Evolutionary conservation across 2,113 vertebrate species (phyloP).

Genomic region (Cepphus grylle): DNA sequence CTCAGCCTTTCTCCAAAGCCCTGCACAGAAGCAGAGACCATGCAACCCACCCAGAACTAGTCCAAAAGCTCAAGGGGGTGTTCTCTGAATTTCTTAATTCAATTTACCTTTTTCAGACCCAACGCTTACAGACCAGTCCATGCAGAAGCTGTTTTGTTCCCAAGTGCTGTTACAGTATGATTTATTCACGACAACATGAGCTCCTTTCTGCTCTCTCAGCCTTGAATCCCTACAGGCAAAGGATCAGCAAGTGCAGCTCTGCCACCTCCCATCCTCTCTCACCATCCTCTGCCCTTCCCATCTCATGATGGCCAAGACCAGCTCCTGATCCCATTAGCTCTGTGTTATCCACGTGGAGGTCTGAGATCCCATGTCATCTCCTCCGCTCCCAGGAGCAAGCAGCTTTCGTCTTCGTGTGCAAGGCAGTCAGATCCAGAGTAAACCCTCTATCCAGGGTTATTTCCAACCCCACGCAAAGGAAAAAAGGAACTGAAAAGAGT

Average conservation of each 20-base stretch:
- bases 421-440: background rate
- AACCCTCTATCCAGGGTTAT: background rate
- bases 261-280: background rate
- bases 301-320: background rate
- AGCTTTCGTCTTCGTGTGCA: background rate
- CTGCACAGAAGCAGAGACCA: background rate
- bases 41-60: background rate
- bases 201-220: background rate
- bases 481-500: background rate
- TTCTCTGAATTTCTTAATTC: background rate
- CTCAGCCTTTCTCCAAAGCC: background rate
- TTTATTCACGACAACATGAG: background rate
- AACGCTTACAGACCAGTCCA: background rate
- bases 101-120: background rate
- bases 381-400: background rate
- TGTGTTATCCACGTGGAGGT: background rate
- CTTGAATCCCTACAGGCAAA: background rate
- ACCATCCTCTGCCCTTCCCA: background rate
- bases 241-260: background rate
- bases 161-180: background rate
- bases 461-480: background rate
- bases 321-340: background rate
- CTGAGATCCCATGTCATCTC: background rate
- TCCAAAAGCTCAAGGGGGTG: background rate
- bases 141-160: background rate